Conservation (phyloP, 2,888 invertebrate genomes). For the Cynaeus angustus region DNA sequence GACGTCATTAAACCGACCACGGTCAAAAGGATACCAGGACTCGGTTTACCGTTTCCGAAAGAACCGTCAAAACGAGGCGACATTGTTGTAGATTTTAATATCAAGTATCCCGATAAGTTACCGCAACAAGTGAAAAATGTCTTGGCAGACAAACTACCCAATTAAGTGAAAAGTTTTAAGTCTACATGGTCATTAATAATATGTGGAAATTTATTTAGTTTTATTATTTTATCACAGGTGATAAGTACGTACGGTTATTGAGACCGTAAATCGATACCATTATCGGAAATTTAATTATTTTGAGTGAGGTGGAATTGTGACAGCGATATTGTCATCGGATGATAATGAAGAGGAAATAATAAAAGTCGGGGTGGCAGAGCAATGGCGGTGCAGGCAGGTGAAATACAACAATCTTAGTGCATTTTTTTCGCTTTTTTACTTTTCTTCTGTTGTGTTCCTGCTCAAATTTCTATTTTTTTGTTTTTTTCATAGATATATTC, state of each 20-base stretch:
- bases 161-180: conserved; percentile 4
- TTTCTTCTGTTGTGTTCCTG: too few relatives aligned
- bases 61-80: conserved; percentile 92
- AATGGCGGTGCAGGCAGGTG: too few relatives aligned
- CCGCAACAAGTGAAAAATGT: conserved; percentile 51
- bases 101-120: conserved; percentile 86
- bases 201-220: background rate
- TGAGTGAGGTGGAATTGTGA: background rate
- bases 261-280: background rate
- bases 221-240: background rate
- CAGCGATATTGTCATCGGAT: background rate
- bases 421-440: too few relatives aligned
- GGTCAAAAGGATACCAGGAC: conserved; percentile 86
- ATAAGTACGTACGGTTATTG: background rate
- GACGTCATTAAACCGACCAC: conserved; percentile 91
- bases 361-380: too few relatives aligned
- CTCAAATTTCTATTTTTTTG: too few relatives aligned
- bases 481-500: too few relatives aligned
- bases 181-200: background rate
- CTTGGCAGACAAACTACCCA: conserved; percentile 56
- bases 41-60: conserved; percentile 93
- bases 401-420: too few relatives aligned
- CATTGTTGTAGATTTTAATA: conserved; percentile 91
- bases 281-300: conserved; percentile 4
- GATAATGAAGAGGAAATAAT: background rate